Evolutionary conservation across 2,888 invertebrate genomes (phyloP).

Genomic region (Apeira syringaria): DNA sequence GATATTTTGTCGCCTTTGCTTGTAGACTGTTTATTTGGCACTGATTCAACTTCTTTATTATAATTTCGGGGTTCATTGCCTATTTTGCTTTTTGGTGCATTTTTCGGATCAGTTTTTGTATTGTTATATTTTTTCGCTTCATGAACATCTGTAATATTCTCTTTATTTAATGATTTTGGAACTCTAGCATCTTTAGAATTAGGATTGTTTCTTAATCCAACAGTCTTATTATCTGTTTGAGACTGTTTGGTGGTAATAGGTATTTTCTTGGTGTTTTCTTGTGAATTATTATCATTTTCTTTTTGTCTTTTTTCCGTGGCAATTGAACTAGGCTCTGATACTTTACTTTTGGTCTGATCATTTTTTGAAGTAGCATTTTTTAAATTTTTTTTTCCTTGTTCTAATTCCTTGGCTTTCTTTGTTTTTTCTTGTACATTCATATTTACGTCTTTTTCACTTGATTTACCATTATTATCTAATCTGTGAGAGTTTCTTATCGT

Average conservation of each 20-base stretch:
- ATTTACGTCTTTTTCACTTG: conserved; percentile 1
- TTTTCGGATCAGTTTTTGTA: too few relatives aligned
- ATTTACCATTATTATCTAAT: neutral
- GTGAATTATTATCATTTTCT: neutral
- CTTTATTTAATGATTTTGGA: neutral
- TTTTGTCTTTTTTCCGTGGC: neutral
- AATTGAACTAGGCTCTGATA: conserved; percentile 15
- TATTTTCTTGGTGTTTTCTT: conserved; percentile 1
- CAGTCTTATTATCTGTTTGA: neutral
- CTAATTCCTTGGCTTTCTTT: conserved; percentile 11
- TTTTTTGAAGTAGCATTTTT: conserved; percentile 2
- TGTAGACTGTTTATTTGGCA: neutral
- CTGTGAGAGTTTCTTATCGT: neutral
- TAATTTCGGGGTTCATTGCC: too few relatives aligned
- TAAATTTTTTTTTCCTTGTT: conserved; percentile 17
- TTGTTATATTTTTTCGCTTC: too few relatives aligned
- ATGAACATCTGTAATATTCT: neutral
- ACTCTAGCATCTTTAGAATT: neutral
- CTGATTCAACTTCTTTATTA: too few relatives aligned
- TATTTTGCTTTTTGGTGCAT: too few relatives aligned
- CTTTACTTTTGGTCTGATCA: conserved; percentile 10
- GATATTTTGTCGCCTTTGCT: neutral
- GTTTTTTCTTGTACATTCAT: conserved; percentile 9
- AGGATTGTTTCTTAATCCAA: neutral
- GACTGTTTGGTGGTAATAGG: too few relatives aligned